Base-by-base conservation (phyloP, 2,797 vertebrate species). In the Lepus oiostolus region DNA sequence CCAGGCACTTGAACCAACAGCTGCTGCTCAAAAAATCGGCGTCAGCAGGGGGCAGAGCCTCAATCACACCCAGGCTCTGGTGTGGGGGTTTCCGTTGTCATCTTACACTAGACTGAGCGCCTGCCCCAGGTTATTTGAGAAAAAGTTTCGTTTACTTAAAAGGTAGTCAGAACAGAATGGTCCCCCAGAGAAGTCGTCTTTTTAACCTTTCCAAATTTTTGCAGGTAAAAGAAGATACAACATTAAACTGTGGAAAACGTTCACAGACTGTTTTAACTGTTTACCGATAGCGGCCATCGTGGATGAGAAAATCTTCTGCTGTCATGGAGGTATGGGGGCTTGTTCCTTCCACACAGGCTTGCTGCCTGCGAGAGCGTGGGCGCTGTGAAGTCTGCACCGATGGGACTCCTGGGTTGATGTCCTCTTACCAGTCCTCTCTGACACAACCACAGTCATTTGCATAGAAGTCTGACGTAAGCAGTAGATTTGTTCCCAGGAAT, bases 261-360 rank as follows among this genome's bases (percentile, higher is more conserved):
- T 99, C 98, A 99, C 99, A 94, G 99, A 99, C 98, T 99, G 99
- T 98, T 99, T 99, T 98, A 99, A 99, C 98, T 99, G 99, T 98
- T 99, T 99, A 97, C 99, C 99, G 60, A 99, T 99, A 97, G 99
- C 99, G 72, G 99, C 99, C 97, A 99, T 99, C 96, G 99, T 99
- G 97, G 99, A 99, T 97, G 99, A 99, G 98, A 99, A 99, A 97
- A 99, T 99, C 97, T 99, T 99, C 98, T 99, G 99, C 98, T 99
- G 99, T 98, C 99, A 99, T 12, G 99, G 99, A 98, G 99, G 99
- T 99, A 96, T 54, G 99, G 97, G 60, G 65, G 32, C 75, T 42
- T 11, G 10, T 82, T 77, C 26, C 16, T 91, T 62, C 70, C 58
- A 11, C 1, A 42, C 4, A 85, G 65, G 0, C 76, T 42, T 42